Evolutionary conservation across 2,113 vertebrate species (phyloP).

Genomic region (Galbula dea): DNA sequence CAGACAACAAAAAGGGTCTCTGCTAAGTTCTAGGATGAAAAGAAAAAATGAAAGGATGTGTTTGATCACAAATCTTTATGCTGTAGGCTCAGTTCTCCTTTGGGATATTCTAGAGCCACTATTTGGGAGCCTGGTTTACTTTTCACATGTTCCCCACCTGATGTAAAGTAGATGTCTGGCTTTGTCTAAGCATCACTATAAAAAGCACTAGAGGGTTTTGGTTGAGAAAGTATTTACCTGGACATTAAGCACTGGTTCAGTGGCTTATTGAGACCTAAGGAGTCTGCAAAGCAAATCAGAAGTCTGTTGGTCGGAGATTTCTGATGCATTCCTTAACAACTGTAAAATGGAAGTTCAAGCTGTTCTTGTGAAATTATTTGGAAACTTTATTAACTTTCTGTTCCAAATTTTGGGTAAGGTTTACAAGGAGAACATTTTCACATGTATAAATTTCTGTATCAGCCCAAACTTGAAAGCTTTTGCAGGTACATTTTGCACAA

Average conservation of each 20-base stretch:
- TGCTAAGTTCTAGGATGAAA: not conserved
- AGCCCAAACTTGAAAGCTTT: not conserved
- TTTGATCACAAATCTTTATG: not conserved
- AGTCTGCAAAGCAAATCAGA: not conserved
- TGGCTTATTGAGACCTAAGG: not conserved
- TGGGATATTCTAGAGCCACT: not conserved
- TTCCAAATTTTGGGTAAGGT: not conserved
- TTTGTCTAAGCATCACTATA: not conserved
- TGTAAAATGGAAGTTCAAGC: not conserved
- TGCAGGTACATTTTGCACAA: not conserved
- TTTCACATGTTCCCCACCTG: not conserved
- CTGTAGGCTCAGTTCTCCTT: not conserved
- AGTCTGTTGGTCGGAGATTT: not conserved
- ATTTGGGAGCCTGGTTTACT: not conserved
- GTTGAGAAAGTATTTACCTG: not conserved
- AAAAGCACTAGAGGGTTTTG: not conserved
- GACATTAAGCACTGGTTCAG: not conserved
- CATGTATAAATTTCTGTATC: fast-evolving
- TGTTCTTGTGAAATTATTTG: not conserved
- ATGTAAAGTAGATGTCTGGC: not conserved
- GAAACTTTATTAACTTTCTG: fast-evolving
- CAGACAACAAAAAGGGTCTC: not conserved
- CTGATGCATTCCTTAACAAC: not conserved
- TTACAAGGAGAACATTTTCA: not conserved
- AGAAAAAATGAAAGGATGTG: not conserved